Base-by-base conservation (phyloP, 2,113 vertebrate species). In the Saccopteryx leptura region DNA sequence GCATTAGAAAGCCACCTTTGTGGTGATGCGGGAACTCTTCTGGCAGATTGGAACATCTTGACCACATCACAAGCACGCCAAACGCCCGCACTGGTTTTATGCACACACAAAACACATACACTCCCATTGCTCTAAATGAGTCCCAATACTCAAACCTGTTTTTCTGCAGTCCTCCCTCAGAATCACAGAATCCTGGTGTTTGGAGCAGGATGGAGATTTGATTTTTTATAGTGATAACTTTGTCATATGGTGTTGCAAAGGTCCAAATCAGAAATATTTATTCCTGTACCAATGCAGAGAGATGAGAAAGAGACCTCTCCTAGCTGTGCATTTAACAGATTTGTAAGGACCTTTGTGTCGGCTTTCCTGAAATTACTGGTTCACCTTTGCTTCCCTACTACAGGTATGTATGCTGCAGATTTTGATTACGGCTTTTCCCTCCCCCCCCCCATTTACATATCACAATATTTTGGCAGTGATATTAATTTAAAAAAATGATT, bases 301-400 rank as follows among this genome's bases (percentile, higher is more conserved):
- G 95, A 91, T 95, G 88, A 93, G 93, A 92, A 96, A 96, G 94
- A 80, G 90, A 83, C 69, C 92, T 91, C 74, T 60, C 90, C 88
- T 50, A 94, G 89, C 97, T 86, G 88, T n/a, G 80, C 78, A 92
- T 96, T 95, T 95, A 96, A 94, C 86, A 96, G 96, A 96, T 19
- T 50, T 75, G 4, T 12, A 61, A 88, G 56, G 79, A 82, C 86
- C 92, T 97, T 96, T 97, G 97, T 96, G 82, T 89, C 81, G 78
- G 33, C 68, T 92, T 85, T 58, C 17, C 13, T 92, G 97, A 98
- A 97, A 98, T 97, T 97, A 96, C 81, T 91, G 94, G 91, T 96
- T 98, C 97, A 76, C 74, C 95, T 89, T 86, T 7, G 21, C 65
- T 96, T 82, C 93, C 95, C 66, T 92, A 91, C 58, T 97, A 93